Percentiles rank a stretch among this genome's conserved stretches.
These are phyloP conservation scores for Fregata magnificens DNA, from an alignment of 2,113 vertebrate species.

Conservation along the genomic window DNA sequence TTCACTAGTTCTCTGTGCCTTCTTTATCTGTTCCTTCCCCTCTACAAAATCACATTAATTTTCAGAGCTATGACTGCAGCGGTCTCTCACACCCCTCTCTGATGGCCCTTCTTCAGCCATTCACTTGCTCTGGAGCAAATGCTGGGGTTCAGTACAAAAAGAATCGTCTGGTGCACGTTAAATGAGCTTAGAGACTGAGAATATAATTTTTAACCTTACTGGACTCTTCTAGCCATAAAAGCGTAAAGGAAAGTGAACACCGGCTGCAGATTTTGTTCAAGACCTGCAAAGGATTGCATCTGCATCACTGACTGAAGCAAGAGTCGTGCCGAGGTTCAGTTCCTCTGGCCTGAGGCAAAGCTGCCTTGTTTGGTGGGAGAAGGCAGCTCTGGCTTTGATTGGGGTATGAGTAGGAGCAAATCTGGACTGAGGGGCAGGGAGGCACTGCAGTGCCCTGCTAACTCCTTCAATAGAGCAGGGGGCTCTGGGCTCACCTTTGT, in stretches of 20 bases:
- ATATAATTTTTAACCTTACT: neutral
- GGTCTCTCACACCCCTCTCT: neutral
- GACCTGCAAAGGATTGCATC: neutral
- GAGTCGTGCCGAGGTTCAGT: fast-evolving
- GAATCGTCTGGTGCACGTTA: neutral
- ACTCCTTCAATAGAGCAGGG: neutral
- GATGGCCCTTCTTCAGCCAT: neutral
- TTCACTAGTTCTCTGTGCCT: neutral
- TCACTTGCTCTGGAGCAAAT: neutral
- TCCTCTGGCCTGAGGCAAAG: neutral
- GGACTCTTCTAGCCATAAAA: neutral
- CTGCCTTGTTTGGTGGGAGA: neutral
- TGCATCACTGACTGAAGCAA: neutral
- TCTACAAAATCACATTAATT: neutral
- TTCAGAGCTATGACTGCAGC: neutral
- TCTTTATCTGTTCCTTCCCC: neutral
- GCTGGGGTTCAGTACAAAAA: neutral
- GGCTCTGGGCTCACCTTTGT: neutral
- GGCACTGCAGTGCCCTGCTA: neutral
- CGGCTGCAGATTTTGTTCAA: neutral
- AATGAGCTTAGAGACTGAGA: neutral
- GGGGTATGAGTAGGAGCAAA: neutral
- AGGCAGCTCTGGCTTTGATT: neutral
- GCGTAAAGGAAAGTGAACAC: neutral
- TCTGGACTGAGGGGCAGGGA: neutral